A percentile compares a stretch with the other conserved stretches of the same genome.
These are phyloP conservation scores for Scytalopus superciliaris DNA, from an alignment of 2,113 vertebrate species.

Conservation along the genomic window DNA sequence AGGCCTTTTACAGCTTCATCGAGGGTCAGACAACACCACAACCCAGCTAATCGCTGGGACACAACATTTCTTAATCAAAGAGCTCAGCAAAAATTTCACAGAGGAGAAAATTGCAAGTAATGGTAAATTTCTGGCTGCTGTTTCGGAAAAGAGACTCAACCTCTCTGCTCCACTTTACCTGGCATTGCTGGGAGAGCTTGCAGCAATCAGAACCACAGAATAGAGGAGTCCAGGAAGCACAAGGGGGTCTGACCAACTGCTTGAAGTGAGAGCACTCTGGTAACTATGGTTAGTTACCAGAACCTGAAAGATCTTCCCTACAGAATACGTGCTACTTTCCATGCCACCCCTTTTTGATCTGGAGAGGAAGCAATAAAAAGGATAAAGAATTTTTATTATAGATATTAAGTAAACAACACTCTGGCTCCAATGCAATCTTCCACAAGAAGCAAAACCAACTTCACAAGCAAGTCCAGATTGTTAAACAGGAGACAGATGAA, in stretches of 20 bases:
- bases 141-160: not conserved
- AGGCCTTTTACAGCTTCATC: not conserved
- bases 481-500: slow-evolving; percentile 35
- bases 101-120: not conserved
- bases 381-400: slow-evolving; percentile 10
- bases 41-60: not conserved
- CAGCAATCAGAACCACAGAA: not conserved
- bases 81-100: not conserved
- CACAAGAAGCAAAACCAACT: slow-evolving; percentile 30
- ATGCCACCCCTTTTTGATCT: not conserved
- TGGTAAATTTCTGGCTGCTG: not conserved
- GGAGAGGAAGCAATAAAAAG: not conserved
- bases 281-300: not conserved
- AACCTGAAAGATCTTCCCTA: not conserved
- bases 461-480: slow-evolving; percentile 20
- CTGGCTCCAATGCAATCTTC: not conserved
- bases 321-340: not conserved
- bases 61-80: not conserved
- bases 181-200: not conserved
- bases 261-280: not conserved
- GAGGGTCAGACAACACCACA: not conserved
- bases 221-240: not conserved
- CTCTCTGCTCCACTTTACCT: not conserved
- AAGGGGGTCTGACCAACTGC: not conserved
- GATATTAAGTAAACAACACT: slow-evolving; percentile 3